Percentiles rank a stretch among this genome's conserved stretches.
phyloP scores from a whole-genome alignment of 2,113 vertebrate species.

The Dolichallabes microphthalmus region DNA sequence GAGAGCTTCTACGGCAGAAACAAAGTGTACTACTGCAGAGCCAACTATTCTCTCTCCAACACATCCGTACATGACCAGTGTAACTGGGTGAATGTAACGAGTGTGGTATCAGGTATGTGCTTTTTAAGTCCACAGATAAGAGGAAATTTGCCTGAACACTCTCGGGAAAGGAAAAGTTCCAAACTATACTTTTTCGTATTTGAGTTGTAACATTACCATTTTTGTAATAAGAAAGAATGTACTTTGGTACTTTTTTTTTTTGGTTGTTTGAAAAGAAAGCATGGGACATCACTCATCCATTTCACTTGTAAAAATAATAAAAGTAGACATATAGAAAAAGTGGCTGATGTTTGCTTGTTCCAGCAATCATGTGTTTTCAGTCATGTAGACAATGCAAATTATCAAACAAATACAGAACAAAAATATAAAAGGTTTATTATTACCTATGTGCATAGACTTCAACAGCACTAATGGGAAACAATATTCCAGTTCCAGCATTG shows the following conservation, averaged over 20 bases:
- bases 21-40: slow-evolving; percentile 80
- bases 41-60: slow-evolving; percentile 28
- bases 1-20: slow-evolving; percentile 85
- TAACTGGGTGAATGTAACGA: slow-evolving; percentile 79
- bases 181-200: not conserved
- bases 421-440: not conserved
- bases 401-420: not conserved
- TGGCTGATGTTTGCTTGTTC: not conserved
- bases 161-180: not conserved
- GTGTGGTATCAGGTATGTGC: slow-evolving; percentile 81
- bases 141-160: not conserved
- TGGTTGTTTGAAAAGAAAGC: not conserved
- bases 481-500: not conserved
- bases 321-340: not conserved
- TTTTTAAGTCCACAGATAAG: not conserved
- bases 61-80: slow-evolving; percentile 73
- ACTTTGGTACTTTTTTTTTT: not conserved
- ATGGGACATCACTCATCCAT: not conserved
- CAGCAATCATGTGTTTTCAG: not conserved
- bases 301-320: not conserved
- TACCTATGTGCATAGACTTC: not conserved
- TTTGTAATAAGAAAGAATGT: not conserved
- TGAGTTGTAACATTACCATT: not conserved
- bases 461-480: slow-evolving; percentile 1
- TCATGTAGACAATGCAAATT: not conserved